phyloP scores from a whole-genome alignment of 2,113 vertebrate species.

The Crotalus tigris region DNA sequence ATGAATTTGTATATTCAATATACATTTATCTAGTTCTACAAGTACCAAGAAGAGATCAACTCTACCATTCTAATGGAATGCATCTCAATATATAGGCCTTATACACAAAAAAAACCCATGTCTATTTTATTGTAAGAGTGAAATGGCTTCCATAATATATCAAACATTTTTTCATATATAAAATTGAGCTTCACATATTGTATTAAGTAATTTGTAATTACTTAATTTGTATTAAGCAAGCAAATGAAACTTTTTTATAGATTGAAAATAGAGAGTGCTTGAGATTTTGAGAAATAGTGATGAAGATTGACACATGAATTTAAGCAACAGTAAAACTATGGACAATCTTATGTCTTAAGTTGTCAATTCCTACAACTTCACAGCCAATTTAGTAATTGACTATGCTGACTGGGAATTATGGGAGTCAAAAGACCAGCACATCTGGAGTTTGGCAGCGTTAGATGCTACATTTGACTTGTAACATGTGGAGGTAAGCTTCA shows the following conservation, averaged over 20 bases:
- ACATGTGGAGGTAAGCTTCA: not conserved
- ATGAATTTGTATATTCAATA: not conserved
- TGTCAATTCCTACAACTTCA: not conserved
- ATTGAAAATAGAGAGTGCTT: not conserved
- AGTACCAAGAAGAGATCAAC: not conserved
- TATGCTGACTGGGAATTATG: not conserved
- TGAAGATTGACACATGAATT: not conserved
- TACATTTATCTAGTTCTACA: not conserved
- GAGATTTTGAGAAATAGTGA: not conserved
- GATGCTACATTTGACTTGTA: not conserved
- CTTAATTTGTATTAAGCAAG: not conserved
- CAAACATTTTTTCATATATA: not conserved
- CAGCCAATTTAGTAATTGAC: not conserved
- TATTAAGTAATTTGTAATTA: not conserved
- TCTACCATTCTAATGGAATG: not conserved
- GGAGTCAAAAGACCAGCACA: not conserved
- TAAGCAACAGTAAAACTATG: not conserved
- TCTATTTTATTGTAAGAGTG: not conserved
- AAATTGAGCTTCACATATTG: not conserved
- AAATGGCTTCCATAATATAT: not conserved
- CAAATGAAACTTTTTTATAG: not conserved
- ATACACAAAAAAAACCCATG: not conserved
- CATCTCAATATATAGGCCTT: not conserved
- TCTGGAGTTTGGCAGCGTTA: not conserved
- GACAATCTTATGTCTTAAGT: not conserved